A percentile compares a stretch with the other conserved stretches of the same genome.
These are phyloP conservation scores for Drosophila anceps DNA, from an alignment of 2,888 invertebrate genomes.

Conservation along the genomic window DNA sequence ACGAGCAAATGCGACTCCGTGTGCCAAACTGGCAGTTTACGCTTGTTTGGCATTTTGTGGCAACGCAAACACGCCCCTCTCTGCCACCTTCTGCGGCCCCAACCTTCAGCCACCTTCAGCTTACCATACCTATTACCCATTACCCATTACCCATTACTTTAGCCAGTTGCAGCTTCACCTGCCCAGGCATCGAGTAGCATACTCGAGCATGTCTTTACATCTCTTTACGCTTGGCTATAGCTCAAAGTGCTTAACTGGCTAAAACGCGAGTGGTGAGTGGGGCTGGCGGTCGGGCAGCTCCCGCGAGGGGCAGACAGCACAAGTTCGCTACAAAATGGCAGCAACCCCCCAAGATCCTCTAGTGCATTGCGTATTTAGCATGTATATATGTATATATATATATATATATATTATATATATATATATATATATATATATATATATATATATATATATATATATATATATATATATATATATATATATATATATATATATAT, in stretches of 20 bases:
- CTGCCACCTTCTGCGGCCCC: neutral
- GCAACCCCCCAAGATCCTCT: conserved; percentile 9
- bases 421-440: neutral
- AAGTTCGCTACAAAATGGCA: conserved; percentile 57
- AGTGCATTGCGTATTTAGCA: neutral
- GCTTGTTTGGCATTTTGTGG: conserved; percentile 76
- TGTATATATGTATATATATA: neutral
- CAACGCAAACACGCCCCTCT: conserved; percentile 31
- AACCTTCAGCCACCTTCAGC: neutral
- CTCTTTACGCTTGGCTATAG: conserved; percentile 76
- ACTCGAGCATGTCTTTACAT: conserved; percentile 79
- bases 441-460: too few species aligned
- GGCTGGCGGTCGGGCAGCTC: neutral
- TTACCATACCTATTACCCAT: neutral
- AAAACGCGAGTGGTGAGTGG: neutral
- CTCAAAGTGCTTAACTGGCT: conserved; percentile 58
- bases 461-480: too few species aligned
- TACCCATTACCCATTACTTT: neutral
- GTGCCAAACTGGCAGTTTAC: conserved; percentile 78
- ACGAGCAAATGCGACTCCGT: conserved; percentile 53
- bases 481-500: neutral
- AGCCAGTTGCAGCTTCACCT: conserved; percentile 36
- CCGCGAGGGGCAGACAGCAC: neutral
- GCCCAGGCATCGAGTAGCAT: conserved; percentile 72
- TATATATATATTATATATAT: neutral